Percentiles rank a stretch among this genome's conserved stretches.
These are phyloP conservation scores for Pyrrhia umbra DNA, from an alignment of 2,888 invertebrate genomes.

Conservation along the genomic window DNA sequence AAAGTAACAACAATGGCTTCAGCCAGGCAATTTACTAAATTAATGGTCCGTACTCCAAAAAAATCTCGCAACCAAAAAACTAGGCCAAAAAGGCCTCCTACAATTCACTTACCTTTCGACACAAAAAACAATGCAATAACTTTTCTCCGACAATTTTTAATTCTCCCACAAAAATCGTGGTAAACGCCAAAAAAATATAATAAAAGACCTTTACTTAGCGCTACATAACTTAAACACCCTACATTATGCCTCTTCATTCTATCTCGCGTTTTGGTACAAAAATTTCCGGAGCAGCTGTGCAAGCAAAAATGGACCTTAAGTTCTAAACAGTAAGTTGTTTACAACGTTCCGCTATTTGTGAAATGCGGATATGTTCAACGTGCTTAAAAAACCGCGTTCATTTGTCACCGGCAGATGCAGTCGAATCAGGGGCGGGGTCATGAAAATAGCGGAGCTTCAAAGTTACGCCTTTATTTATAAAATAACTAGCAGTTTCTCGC, in stretches of 20 bases:
- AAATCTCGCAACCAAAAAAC: constrained; percentile 18
- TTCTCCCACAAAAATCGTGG: constrained; percentile 59
- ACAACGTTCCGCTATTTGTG: constrained; percentile 57
- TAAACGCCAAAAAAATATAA: constrained; percentile 70
- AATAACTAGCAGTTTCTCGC: no score
- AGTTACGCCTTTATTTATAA: neutral
- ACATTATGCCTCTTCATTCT: constrained; percentile 78
- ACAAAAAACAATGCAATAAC: constrained; percentile 33
- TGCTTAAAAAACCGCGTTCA: constrained; percentile 89
- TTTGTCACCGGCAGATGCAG: constrained; percentile 89
- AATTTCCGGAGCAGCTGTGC: constrained; percentile 15
- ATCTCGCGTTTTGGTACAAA: constrained; percentile 67
- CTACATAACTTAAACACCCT: constrained; percentile 83
- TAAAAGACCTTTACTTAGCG: constrained; percentile 77
- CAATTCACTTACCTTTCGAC: constrained; percentile 40
- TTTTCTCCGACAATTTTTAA: constrained; percentile 49
- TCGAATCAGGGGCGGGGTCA: constrained; percentile 78
- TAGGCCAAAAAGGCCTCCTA: constrained; percentile 13
- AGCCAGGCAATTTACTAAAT: constrained; percentile 31
- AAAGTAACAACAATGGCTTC: constrained; percentile 3
- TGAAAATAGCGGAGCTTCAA: constrained; percentile 47
- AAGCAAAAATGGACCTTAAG: constrained; percentile 61
- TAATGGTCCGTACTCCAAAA: constrained; percentile 6
- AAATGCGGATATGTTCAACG: constrained; percentile 78
- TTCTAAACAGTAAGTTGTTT: constrained; percentile 50